Base-by-base conservation (phyloP, 92 coral and sea anemone species). In the Zoanthus sociatus region DNA sequence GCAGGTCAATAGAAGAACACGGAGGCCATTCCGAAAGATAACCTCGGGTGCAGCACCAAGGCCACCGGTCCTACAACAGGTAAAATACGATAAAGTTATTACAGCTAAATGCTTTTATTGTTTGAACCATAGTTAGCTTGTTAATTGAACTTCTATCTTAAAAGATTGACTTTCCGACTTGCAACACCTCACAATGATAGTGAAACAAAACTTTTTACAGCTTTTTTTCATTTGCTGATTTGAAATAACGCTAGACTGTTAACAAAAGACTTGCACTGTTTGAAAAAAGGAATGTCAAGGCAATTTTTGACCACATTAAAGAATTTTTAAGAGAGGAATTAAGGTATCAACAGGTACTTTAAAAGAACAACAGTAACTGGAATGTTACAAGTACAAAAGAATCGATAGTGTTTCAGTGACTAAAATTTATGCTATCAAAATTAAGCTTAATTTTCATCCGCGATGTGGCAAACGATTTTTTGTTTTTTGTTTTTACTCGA, bases 41-140 rank as follows among this genome's bases (percentile, higher is more conserved):
- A 74, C 15, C 15, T 74, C 78, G 15, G 78, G 61, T 12, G 37
- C 78, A 46, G 78, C 78, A 74, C 78, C 78, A 17, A 74, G 78
- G n/a, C 78, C 78, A 47, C 58, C 37, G 13, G 60, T 15, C 60
- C 58, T 47, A 60, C 78, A 74, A 31, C 60, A 74, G 78, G 78
- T 46, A 46, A 16, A 74, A n/a, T 20, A 42, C 7, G 51, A 31
- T 72, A 72, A 31, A 73, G 21, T 73, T 73, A 37, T 17, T 7
- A 74, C 54, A 72, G 77, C 15, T 74, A 16, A 15, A n/a, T 6
- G n/a, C 48, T 74, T 72, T 42, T 42, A 37, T 45, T 67, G 71
- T 12, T 67, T 67, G 71, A 67, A 67, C 33, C 71, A 67, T 67
- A 67, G 72, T 67, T 21, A n/a, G 77, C 56, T 73, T 45, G 56